Base-by-base conservation (phyloP, 2,113 vertebrate genomes). In the Orthochromis indermauri region DNA sequence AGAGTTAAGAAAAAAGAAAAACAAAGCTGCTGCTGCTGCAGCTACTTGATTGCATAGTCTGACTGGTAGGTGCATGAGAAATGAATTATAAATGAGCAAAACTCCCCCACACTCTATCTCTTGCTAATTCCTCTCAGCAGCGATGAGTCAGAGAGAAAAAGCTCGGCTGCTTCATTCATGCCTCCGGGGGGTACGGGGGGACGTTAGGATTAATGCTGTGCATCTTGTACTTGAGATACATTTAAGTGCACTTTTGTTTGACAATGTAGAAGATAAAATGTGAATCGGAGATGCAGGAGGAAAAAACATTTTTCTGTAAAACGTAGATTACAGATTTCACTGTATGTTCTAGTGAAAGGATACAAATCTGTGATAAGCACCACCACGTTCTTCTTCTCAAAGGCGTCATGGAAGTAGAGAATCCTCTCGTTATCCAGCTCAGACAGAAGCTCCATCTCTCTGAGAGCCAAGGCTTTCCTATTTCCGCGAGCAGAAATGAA, bases 281-380 rank as follows among this genome's bases (percentile, higher is more conserved):
- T 73, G 33, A 73, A 21, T 11, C 5, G 6, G 14, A 31, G 26
- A n/a, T 84, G 45, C 71, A 49, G 42, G 11, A 68, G 33, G 11
- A 68, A 31, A 78, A 82, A 45, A 61, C 10, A 33, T 12, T 11
- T 14, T 6, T 8, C 21, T 71, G 5, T 40, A 8, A 76, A 57
- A 11, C 1, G 11, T 33, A 78, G 24, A 19, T 78, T 78, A 31
- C 26, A 78, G 45, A 76, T 76, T 47, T 47, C 42, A 19, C 3
- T 57, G 31, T 35, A 40, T 24, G 12, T 51, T 57, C 24, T 28
- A 17, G 17, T 13, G 7, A 66, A 88, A 61, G 97, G 98, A 99
- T 99, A 99, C 98, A 99, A 92, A 88, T 99, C 98, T 2, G 97
- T 98, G 95, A 99, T 96, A 81, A 99, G 95, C 88, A 99, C 97